Evolutionary conservation across 2,113 vertebrate species (phyloP), one percentile per base, ranked within the genome.

Genomic region (Muntiacus reevesi): DNA sequence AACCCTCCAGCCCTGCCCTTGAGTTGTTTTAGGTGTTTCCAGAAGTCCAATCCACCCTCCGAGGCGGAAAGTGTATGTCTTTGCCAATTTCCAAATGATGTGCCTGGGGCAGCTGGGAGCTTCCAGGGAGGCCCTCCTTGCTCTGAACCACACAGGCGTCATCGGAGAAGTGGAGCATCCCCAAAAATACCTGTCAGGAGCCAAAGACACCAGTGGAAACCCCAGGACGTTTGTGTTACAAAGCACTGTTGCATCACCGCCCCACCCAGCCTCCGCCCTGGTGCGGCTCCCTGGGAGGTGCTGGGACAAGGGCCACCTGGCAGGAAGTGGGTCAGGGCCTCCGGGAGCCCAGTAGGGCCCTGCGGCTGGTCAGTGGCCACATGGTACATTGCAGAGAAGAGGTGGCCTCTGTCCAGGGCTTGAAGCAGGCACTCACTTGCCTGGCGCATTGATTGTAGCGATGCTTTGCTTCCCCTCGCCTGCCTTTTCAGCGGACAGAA

Each of bases 141-240:
- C 92, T 87, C 81, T 97, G 97, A 98, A 89, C 93, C 90, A 97
- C 5, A 15, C 43, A 76, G 91, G 43, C 6, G 1, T 98, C 97
- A 97, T 71, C 64, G 0, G 76, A 62, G 81, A 85, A 54, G 45
- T 50, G 78, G 82, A 36, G 47, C 15, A 28, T 9, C 57, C 91
- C 84, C 91, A 83, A 7, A 83, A 60, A 45, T 23, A 21, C 28
- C 71, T 87, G 33, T n/a, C 33, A 78, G 89, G 43, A 67, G 45
- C 86, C 92, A 57, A 54, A 89, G 92, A 89, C 91, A 91, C 40
- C 60, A 6, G 52, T 64, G 71, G 79, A 94, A 94, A 59, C 79
- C n/a, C 59, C 47, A 27, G 95, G 64, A 67, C 7, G 27, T 91
- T 60, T 54, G 74, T 64, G 83, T 78, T 91, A 74, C 50, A 25